phyloP scores from a whole-genome alignment of 1,140 invertebrate species.

The Eulimnadia texana region DNA sequence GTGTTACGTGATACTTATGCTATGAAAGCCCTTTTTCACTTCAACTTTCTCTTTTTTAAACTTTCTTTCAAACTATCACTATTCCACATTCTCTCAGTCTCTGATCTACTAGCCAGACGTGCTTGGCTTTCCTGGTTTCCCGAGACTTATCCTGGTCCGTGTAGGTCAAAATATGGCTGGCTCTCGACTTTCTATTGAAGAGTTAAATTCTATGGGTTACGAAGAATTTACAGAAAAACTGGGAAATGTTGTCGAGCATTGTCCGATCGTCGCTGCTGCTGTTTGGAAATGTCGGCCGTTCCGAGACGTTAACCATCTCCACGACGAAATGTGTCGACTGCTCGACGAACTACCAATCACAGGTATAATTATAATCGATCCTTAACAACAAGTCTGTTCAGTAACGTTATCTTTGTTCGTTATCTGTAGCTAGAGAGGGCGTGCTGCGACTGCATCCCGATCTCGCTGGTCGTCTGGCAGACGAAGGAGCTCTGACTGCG shows the following conservation, averaged over 20 bases:
- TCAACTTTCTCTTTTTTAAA: too few species aligned
- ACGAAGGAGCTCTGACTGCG: conserved; percentile 35
- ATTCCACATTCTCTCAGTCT: too few species aligned
- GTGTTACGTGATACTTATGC: too few species aligned
- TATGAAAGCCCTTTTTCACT: too few species aligned
- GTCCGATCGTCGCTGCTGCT: conserved; percentile 34
- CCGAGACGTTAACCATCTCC: conserved; percentile 32
- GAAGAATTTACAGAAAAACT: conserved; percentile 43
- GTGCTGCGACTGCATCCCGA: conserved; percentile 45
- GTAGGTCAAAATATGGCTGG: neutral
- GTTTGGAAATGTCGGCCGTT: conserved; percentile 40
- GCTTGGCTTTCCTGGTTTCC: neutral
- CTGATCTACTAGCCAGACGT: too few species aligned
- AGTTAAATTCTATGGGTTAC: conserved; percentile 36
- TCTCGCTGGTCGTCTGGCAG: conserved; percentile 42
- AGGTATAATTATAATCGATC: conserved; percentile 33
- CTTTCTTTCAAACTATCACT: too few species aligned
- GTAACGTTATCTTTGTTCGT: neutral
- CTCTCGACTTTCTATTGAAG: neutral
- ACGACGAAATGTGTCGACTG: conserved; percentile 37
- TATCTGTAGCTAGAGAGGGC: conserved; percentile 35
- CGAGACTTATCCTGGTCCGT: too few species aligned
- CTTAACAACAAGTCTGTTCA: too few species aligned
- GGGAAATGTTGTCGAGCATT: conserved; percentile 47
- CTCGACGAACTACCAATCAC: conserved; percentile 36